phyloP scores from a whole-genome alignment of 2,797 vertebrate genomes.

The Oryzias sinensis region DNA sequence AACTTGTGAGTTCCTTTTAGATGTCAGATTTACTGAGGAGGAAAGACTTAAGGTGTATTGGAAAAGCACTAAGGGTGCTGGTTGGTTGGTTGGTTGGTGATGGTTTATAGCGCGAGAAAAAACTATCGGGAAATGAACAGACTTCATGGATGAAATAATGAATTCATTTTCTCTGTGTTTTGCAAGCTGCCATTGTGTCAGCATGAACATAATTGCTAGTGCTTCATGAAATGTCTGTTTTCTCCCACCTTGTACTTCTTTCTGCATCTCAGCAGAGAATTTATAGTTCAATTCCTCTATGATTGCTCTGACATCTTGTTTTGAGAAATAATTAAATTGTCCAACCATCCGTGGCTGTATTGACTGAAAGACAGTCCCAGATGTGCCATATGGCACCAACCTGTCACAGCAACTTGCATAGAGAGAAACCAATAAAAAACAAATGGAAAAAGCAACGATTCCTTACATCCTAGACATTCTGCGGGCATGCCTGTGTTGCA shows the following conservation, averaged over 20 bases:
- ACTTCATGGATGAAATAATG: not conserved
- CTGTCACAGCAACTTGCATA: constrained; percentile 11
- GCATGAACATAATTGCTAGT: constrained; percentile 14
- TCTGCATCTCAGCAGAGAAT: constrained; percentile 21
- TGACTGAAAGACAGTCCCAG: constrained; percentile 34
- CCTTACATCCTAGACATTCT: not conserved
- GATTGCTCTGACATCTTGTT: constrained; percentile 59
- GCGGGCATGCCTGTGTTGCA: constrained; percentile 5
- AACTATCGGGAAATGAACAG: not conserved
- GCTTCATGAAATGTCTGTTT: not conserved
- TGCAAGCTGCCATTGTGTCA: constrained; percentile 2
- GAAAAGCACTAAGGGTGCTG: not conserved
- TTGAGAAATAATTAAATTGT: constrained; percentile 69
- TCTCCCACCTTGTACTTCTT: constrained; percentile 1
- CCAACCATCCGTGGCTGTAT: constrained; percentile 13
- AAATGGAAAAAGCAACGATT: not conserved
- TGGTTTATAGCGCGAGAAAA: not conserved
- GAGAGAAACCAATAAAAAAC: constrained; percentile 14
- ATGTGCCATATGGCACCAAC: not conserved
- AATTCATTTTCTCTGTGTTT: not conserved
- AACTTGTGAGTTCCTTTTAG: not conserved
- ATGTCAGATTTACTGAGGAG: not conserved
- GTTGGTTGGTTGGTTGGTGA: too few relatives aligned
- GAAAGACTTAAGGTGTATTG: not conserved
- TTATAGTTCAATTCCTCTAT: constrained; percentile 39